Evolutionary conservation across 2,888 invertebrate species (phyloP), one percentile per base, ranked within the genome.

Genomic region (Pseudococcus viburni): DNA sequence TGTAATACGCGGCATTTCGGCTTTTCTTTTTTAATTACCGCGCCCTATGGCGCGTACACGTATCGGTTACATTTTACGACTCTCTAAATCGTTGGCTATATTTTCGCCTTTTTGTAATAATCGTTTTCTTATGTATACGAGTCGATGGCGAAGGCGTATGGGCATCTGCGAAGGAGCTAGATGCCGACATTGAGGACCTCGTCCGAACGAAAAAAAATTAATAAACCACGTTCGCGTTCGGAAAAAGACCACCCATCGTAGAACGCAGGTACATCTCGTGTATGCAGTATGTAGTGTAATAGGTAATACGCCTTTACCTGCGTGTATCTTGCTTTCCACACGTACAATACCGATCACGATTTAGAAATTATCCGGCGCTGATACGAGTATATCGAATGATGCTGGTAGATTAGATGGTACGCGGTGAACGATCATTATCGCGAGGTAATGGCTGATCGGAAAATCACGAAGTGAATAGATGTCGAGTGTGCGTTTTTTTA

Each of bases 1-100:
- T n/a, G 64, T 22, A 22, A 64, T 64, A 73, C 5, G 68, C 26
- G 26, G 59, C 59, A 73, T 73, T 73, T 73, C 26, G 68, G 68
- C 33, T 59, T 59, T 59, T 59, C 15, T 73, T 33, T 73, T 73
- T 73, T 33, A 73, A 73, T 73, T 73, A 73, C 26, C 68, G 12
- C 68, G 26, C 33, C 22, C 68, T 59, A 59, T 59, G 59, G 68
- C 22, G 68, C 26, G 68, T 12, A 59, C 5, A 59, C 22, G 64
- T 73, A 73, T 73, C 33, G 26, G 68, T 73, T 73, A 73, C 68
- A 12, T 73, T 73, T 73, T 33, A 73, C 68, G 68, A 73, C 68
- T 73, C 68, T 73, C 12, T 3, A 73, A 73, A 26, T 73, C 68
- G 26, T 73, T 33, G 33, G 26, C 68, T 33, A 33, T 73, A 22